A percentile compares a stretch with the other conserved stretches of the same genome.
Evolutionary conservation across 2,113 vertebrate species (phyloP).

Genomic region (Dromaius novaehollandiae): DNA sequence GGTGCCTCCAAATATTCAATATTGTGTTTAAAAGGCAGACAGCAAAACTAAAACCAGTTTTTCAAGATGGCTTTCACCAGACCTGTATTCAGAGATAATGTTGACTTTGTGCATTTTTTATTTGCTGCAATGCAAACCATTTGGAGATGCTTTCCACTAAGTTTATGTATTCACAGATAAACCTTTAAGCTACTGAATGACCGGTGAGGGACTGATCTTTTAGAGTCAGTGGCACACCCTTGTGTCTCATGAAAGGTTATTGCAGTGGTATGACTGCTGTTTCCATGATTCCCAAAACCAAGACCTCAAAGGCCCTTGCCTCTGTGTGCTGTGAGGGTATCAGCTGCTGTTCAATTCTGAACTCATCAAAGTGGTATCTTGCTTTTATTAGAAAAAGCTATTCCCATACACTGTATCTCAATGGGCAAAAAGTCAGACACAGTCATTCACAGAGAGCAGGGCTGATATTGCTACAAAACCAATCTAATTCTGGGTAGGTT

Average conservation of each 20-base stretch:
- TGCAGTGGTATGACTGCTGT: background rate
- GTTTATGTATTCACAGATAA: background rate
- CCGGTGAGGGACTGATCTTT: background rate
- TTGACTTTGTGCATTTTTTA: fast-evolving
- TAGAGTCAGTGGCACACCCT: background rate
- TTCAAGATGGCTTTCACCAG: background rate
- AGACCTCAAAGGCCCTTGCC: background rate
- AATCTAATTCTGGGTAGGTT: background rate
- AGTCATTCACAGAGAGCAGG: background rate
- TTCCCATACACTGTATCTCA: background rate
- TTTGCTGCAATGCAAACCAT: background rate
- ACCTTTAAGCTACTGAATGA: background rate
- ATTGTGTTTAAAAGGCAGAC: background rate
- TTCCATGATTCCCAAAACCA: background rate
- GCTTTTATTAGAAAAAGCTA: background rate
- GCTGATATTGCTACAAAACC: background rate
- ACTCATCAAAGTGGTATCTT: background rate
- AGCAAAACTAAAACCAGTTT: background rate
- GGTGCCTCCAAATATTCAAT: background rate
- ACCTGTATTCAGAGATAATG: background rate
- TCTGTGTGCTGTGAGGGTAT: background rate
- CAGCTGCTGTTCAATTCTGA: background rate
- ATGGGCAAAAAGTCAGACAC: background rate
- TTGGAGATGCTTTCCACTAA: background rate
- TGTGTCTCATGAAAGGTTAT: background rate